These are phyloP conservation scores for Nasua narica DNA, from an alignment of 2,797 vertebrate genomes.

Conservation along the genomic window DNA sequence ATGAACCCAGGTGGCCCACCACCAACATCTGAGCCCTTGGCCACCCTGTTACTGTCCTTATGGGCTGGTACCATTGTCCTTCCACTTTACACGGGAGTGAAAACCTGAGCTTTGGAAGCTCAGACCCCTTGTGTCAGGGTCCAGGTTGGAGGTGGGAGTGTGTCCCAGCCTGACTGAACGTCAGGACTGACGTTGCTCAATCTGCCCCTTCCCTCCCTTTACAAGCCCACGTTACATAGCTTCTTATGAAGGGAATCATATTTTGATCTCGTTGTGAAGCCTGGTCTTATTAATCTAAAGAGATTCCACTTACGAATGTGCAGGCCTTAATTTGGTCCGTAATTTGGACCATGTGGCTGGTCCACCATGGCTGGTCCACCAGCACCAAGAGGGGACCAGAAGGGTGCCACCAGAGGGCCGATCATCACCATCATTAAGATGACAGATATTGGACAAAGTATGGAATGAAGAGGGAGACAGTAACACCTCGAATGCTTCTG, in stretches of 20 bases:
- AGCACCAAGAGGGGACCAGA: not conserved
- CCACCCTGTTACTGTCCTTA: not conserved
- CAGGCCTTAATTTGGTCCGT: not conserved
- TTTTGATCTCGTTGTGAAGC: not conserved
- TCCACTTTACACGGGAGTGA: not conserved
- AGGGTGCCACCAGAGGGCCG: no score
- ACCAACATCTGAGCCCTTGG: not conserved
- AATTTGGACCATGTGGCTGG: not conserved
- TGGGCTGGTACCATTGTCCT: not conserved
- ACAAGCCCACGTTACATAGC: not conserved
- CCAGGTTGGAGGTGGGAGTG: not conserved
- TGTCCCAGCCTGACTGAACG: not conserved
- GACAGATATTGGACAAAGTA: not conserved
- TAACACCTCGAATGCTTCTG: not conserved
- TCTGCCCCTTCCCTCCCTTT: not conserved
- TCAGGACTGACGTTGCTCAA: not conserved
- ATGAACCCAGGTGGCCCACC: not conserved
- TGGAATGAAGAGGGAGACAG: accelerated
- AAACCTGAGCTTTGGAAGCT: not conserved
- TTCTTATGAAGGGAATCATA: not conserved
- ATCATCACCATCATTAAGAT: not conserved
- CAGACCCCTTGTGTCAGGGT: not conserved
- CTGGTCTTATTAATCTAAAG: not conserved
- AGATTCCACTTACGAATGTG: not conserved
- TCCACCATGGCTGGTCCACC: not conserved